Evolutionary conservation across 2,888 invertebrate genomes (phyloP), one percentile per base, ranked within the genome.

Genomic region (Ditylenchus weischeri): DNA sequence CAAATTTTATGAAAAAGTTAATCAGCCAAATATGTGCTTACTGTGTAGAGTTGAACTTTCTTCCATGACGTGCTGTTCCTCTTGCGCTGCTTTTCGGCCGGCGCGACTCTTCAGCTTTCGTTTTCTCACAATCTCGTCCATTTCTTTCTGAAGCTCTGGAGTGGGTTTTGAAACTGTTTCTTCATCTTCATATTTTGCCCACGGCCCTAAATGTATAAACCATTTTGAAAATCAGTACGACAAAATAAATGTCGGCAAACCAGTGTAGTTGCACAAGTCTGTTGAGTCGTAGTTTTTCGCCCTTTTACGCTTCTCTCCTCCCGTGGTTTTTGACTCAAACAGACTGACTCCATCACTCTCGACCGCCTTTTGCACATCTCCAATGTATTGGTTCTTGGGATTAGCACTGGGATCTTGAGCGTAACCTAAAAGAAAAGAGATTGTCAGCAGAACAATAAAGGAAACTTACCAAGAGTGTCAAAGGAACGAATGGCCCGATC

Each of bases 181-280:
- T 85, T 99, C 96, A 82, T 93, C 93, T 11, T 89, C 88, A 85
- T 88, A 99, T 64, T 91, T 91, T 66, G 93, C 96, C 98, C 98
- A 99, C 0, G 98, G 98, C 0, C 81, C 80, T 71, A 23, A 36
- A 58, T 2, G 11, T 15, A 21, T 3, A 43, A 19, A 7, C 2
- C 10, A 23, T 54, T 10, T 21, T 15, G 7, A 23, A 29, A 49
- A 18, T 36, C 5, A 66, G 19, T 29, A 65, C 19, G 43, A 66
- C 36, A 18, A 23, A 3, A 43, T 10, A 54, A 54, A 54, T 15
- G n/a, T 15, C 1, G 15, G 11, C n/a, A 15, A 21, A 75, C 96
- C 98, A 0, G 93, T 86, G 83, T 94, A 99, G 0, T 95, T 95
- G 54, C 90, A 92, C 29, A 98, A 87, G 85, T 99, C 96, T 21